Percentiles rank a stretch among this genome's conserved stretches.
phyloP scores from a whole-genome alignment of 2,113 vertebrate genomes.

The Lepus americanus region DNA sequence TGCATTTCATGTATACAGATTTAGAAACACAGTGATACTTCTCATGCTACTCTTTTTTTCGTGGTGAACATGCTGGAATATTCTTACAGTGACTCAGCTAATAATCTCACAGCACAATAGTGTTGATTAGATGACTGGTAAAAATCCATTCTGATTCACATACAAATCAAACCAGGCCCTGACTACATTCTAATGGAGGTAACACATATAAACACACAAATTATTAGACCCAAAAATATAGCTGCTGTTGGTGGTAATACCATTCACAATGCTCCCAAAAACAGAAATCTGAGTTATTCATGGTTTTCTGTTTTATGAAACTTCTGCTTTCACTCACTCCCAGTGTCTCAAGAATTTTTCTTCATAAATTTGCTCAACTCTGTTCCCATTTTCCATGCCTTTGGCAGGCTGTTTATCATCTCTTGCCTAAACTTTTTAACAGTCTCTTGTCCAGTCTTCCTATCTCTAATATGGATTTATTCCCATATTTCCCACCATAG shows the following conservation, averaged over 20 bases:
- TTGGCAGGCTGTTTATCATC: not conserved
- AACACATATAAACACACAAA: not conserved
- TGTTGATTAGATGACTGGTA: not conserved
- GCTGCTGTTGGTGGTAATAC: not conserved
- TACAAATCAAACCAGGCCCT: not conserved
- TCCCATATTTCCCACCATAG: not conserved
- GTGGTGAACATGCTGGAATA: too few species aligned
- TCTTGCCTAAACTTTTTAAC: not conserved
- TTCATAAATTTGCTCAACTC: not conserved
- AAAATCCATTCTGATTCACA: not conserved
- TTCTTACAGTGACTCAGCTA: not conserved
- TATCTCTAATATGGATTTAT: not conserved
- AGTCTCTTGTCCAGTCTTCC: not conserved
- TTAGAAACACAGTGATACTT: too few species aligned
- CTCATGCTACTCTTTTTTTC: too few species aligned
- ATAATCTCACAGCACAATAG: not conserved
- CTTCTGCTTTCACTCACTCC: not conserved
- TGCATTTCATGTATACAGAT: too few species aligned
- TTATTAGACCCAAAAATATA: not conserved
- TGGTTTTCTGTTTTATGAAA: not conserved
- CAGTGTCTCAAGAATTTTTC: not conserved
- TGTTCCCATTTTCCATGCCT: too few species aligned
- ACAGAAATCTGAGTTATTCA: not conserved
- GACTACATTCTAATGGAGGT: not conserved
- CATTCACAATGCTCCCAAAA: not conserved